Base-by-base conservation (phyloP, 64 coral and sea anemone genomes). In the Exaiptasia diaphana region DNA sequence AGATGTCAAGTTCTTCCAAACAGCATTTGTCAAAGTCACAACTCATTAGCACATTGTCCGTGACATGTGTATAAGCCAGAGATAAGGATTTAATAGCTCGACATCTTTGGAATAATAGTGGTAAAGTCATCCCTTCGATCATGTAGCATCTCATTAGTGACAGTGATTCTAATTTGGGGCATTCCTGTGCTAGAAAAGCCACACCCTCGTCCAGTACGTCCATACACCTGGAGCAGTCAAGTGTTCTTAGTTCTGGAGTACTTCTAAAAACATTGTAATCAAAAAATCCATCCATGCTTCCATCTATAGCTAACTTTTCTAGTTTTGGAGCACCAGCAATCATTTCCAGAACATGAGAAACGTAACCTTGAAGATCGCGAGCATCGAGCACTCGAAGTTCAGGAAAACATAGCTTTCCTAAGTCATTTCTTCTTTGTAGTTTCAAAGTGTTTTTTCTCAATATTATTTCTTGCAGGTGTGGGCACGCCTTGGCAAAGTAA, bases 141-240 rank as follows among this genome's bases (percentile, higher is more conserved):
- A 44, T 79, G 10, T 73, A 87, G 39, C 85, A 87, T 34, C 70
- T 77, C 41, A 55, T 68, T 3, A 87, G 46, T 13, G 64, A 64
- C 12, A 87, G 85, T 34, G 57, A 78, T 49, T 87, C 58, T 14
- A 87, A 53, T 18, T 26, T 57, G 31, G 73, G 74, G 54, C 85
- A 87, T 9, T 12, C 56, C 14, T 38, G 7, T 30, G 74, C 74
- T 4, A 87, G 53, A 7, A 25, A 27, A 29, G 43, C 60, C 15
- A 87, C 31, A 48, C 68, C 85, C 11, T 68, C 49, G 34, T 87
- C 85, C 3, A 41, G 42, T 7, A 87, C 54, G 22, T 56, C 60
- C 15, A 87, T 39, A 38, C 73, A 87, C 5, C 85, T 41, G 12
- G 73, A 69, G 38, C 75, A 78, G 34, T 87, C 85, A 21, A 87